Evolutionary conservation across 2,113 vertebrate genomes (phyloP).

Genomic region (Phalacrocorax aristotelis): DNA sequence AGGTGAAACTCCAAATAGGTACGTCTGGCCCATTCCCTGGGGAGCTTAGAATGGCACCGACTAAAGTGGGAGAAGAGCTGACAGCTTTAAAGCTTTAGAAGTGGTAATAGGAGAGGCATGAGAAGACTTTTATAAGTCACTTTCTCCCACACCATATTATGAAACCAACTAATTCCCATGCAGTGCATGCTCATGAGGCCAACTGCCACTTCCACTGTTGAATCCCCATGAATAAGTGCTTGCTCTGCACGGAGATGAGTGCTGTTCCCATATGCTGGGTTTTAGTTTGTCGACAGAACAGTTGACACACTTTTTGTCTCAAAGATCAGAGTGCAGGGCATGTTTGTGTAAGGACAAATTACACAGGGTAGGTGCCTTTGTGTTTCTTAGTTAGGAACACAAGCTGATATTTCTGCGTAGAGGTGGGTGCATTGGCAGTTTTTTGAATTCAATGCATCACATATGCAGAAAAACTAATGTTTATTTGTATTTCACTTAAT

Average conservation of each 20-base stretch:
- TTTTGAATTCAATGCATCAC: background rate
- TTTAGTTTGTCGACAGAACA: slow-evolving; percentile 62
- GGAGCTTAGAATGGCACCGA: slow-evolving; percentile 38
- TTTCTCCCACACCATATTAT: slow-evolving; percentile 67
- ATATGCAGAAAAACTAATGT: background rate
- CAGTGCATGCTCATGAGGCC: slow-evolving; percentile 67
- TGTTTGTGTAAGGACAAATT: slow-evolving; percentile 58
- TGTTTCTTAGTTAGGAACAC: background rate
- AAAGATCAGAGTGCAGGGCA: slow-evolving; percentile 49
- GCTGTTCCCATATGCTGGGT: slow-evolving; percentile 59
- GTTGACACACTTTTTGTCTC: slow-evolving; percentile 64
- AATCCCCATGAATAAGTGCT: slow-evolving; percentile 63
- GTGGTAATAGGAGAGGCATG: slow-evolving; percentile 67
- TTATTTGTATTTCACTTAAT: slow-evolving; percentile 31
- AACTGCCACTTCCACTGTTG: slow-evolving; percentile 69
- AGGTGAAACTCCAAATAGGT: slow-evolving; percentile 66
- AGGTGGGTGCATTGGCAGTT: background rate
- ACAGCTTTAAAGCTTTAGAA: slow-evolving; percentile 74
- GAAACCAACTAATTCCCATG: slow-evolving; percentile 71
- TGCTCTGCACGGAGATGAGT: slow-evolving; percentile 44
- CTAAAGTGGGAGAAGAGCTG: slow-evolving; percentile 69
- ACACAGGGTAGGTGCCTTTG: background rate
- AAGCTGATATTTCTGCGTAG: background rate
- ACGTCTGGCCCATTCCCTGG: slow-evolving; percentile 22
- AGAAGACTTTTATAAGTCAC: slow-evolving; percentile 69